phyloP scores from a whole-genome alignment of 2,113 vertebrate species.

The Uria aalge region DNA sequence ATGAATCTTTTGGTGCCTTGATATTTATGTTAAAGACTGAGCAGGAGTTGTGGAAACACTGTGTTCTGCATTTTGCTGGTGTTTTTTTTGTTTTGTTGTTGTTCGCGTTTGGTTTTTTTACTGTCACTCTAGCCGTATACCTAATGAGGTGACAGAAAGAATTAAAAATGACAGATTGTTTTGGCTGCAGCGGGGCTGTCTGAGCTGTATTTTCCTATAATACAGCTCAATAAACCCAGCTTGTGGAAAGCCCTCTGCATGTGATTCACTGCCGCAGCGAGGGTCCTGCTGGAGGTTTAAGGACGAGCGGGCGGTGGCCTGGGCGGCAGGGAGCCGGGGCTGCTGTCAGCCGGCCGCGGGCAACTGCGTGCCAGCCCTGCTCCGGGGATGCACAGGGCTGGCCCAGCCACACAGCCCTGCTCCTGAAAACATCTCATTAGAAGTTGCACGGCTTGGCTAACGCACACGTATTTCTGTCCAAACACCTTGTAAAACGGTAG shows the following conservation, averaged over 20 bases:
- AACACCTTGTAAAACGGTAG: background rate
- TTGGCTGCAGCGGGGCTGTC: slow-evolving; percentile 58
- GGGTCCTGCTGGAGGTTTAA: background rate
- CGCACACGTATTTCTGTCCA: background rate
- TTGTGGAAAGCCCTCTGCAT: slow-evolving; percentile 49
- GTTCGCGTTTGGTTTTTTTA: background rate
- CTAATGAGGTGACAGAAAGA: slow-evolving; percentile 76
- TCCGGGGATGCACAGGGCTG: background rate
- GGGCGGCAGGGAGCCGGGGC: background rate
- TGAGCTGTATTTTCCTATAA: slow-evolving; percentile 64
- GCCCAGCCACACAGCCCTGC: accelerated
- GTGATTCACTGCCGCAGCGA: slow-evolving; percentile 47
- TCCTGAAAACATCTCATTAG: background rate
- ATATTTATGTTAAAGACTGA: slow-evolving; percentile 60
- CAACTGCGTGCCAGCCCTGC: background rate
- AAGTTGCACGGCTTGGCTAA: background rate
- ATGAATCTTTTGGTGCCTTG: slow-evolving; percentile 66
- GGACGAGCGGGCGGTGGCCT: background rate
- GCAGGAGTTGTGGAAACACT: slow-evolving; percentile 16
- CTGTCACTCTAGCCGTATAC: slow-evolving; percentile 46
- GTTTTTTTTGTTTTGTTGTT: background rate
- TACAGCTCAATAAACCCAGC: slow-evolving; percentile 66
- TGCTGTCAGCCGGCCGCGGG: background rate
- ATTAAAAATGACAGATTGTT: slow-evolving; percentile 80
- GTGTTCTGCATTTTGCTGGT: background rate